phyloP scores from a whole-genome alignment of 2,797 vertebrate genomes.

The Sphaeramia orbicularis region DNA sequence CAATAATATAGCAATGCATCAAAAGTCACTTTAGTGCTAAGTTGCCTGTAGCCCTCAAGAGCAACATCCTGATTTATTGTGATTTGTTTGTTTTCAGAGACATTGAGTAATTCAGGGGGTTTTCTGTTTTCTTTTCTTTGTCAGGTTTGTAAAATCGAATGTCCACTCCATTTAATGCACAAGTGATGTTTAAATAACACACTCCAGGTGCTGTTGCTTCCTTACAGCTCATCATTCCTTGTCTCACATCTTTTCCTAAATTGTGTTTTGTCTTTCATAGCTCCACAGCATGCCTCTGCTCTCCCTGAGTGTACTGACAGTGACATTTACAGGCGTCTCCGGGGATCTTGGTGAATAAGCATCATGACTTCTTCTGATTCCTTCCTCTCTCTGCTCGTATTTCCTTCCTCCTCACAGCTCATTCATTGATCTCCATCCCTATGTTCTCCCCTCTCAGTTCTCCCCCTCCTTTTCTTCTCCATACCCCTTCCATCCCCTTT shows the following conservation, averaged over 20 bases:
- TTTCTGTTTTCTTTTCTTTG: neutral
- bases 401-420: slow-evolving; percentile 46
- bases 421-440: slow-evolving; percentile 44
- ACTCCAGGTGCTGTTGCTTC: slow-evolving; percentile 1
- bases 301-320: slow-evolving; percentile 20
- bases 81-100: slow-evolving; percentile 23
- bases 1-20: slow-evolving; percentile 35
- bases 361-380: slow-evolving; percentile 67
- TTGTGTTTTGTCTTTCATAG: neutral
- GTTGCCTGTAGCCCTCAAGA: slow-evolving; percentile 21
- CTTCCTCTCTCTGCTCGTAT: slow-evolving; percentile 42
- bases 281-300: slow-evolving; percentile 22
- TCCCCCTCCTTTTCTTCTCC: slow-evolving; percentile 4
- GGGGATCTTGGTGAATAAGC: slow-evolving; percentile 60
- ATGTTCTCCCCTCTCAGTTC: slow-evolving; percentile 3
- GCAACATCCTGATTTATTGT: slow-evolving; percentile 24
- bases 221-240: neutral
- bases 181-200: slow-evolving; percentile 1
- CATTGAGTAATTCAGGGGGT: slow-evolving; percentile 10
- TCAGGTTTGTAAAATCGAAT: slow-evolving; percentile 4
- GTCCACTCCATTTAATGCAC: neutral
- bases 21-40: slow-evolving; percentile 6
- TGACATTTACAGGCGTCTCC: slow-evolving; percentile 53
- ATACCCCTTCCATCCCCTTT: slow-evolving; percentile 21
- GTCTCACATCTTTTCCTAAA: neutral